phyloP scores from a whole-genome alignment of 2,113 vertebrate species.

The Typhlomys cinereus region DNA sequence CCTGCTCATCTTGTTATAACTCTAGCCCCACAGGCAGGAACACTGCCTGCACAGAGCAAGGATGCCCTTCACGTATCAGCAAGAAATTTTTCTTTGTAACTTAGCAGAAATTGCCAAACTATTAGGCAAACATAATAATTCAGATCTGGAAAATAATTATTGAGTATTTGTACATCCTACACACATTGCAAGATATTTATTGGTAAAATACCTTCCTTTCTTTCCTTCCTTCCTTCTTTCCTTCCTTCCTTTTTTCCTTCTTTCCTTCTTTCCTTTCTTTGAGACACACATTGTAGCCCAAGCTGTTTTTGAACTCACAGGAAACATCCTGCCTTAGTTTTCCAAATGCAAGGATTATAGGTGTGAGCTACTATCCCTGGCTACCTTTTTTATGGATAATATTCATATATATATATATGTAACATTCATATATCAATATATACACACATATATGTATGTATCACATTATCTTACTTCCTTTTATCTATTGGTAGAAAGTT shows the following conservation, averaged over 20 bases:
- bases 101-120: not conserved
- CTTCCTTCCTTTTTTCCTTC: too few species aligned
- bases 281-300: not conserved
- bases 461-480: not conserved
- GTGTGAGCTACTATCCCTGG: too few species aligned
- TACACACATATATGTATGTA: not conserved
- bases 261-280: too few species aligned
- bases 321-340: not conserved
- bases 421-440: not conserved
- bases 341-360: not conserved
- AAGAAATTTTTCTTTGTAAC: not conserved
- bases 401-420: not conserved
- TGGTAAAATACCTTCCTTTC: not conserved
- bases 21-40: not conserved
- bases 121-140: not conserved
- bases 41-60: not conserved
- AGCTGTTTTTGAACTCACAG: not conserved
- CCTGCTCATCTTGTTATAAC: too few species aligned
- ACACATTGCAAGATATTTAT: not conserved
- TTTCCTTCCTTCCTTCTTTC: too few species aligned
- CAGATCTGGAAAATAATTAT: not conserved
- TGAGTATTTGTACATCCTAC: not conserved
- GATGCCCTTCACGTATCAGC: not conserved
- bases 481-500: not conserved
- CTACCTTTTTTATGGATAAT: not conserved